Conservation (phyloP, 2,113 vertebrate genomes). For the Sisor rabdophorus region DNA sequence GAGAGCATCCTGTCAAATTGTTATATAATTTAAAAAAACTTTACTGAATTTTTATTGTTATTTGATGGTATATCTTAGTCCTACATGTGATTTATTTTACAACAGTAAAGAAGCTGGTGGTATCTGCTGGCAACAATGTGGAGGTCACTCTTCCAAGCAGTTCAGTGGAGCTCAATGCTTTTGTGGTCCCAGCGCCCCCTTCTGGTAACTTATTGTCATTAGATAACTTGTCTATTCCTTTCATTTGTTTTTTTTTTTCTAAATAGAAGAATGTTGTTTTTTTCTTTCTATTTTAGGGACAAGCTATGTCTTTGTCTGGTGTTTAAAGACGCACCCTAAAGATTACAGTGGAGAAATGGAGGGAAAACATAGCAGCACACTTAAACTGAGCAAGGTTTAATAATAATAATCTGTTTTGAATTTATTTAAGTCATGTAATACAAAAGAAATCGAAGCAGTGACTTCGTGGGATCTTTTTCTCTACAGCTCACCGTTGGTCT, state of each 20-base stretch:
- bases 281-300: conserved; percentile 66
- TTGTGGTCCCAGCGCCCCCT: conserved; percentile 77
- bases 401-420: conserved; percentile 31
- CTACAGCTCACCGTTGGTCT: conserved; percentile 88
- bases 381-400: conserved; percentile 87
- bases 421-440: not conserved
- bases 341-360: conserved; percentile 94
- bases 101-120: conserved; percentile 80
- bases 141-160: conserved; percentile 87
- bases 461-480: conserved; percentile 30
- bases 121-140: conserved; percentile 89
- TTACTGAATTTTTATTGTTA: not conserved
- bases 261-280: not conserved
- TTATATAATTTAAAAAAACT: not conserved
- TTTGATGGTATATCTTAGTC: not conserved
- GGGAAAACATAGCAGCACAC: conserved; percentile 77
- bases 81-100: not conserved
- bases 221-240: not conserved
- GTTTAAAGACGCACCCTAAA: conserved; percentile 85
- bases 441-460: conserved; percentile 20
- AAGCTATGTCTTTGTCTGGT: conserved; percentile 86
- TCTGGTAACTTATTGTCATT: conserved; percentile 64
- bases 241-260: not conserved
- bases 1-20: not conserved
- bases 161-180: conserved; percentile 88